These are phyloP conservation scores for Oreochromis mossambicus DNA, from an alignment of 2,797 vertebrate genomes.

Conservation along the genomic window DNA sequence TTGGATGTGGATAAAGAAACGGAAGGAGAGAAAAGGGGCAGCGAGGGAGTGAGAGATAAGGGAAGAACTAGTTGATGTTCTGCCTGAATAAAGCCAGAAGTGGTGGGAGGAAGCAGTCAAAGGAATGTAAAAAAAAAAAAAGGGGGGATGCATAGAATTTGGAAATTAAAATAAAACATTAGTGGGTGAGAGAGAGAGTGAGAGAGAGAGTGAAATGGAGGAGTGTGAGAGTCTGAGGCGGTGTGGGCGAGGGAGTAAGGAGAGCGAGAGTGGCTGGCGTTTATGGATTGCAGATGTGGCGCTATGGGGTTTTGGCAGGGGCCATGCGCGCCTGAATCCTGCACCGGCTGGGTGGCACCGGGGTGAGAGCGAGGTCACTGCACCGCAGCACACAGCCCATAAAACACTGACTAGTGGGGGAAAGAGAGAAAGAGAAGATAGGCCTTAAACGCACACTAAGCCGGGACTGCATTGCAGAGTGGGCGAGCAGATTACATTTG, in stretches of 20 bases:
- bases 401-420: constrained; percentile 68
- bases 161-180: constrained; percentile 63
- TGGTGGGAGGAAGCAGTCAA: constrained; percentile 43
- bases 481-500: constrained; percentile 40
- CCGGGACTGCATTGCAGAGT: constrained; percentile 20
- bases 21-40: constrained; percentile 47
- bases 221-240: constrained; percentile 65
- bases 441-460: constrained; percentile 37
- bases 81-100: constrained; percentile 56
- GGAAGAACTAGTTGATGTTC: constrained; percentile 58
- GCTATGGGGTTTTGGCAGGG: constrained; percentile 83
- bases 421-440: constrained; percentile 13
- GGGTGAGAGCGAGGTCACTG: constrained; percentile 81
- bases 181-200: constrained; percentile 39
- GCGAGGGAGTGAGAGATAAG: constrained; percentile 65
- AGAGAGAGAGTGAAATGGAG: constrained; percentile 53
- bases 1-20: constrained; percentile 71
- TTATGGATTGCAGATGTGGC: constrained; percentile 87
- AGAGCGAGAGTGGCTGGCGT: constrained; percentile 80
- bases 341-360: constrained; percentile 85
- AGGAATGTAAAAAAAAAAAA: constrained; percentile 41
- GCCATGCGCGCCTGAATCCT: constrained; percentile 73
- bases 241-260: constrained; percentile 74
- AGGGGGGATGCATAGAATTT: constrained; percentile 33
- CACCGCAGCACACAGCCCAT: constrained; percentile 79